Base-by-base conservation (phyloP, 2,797 vertebrate genomes). In the Bucorvus abyssinicus region DNA sequence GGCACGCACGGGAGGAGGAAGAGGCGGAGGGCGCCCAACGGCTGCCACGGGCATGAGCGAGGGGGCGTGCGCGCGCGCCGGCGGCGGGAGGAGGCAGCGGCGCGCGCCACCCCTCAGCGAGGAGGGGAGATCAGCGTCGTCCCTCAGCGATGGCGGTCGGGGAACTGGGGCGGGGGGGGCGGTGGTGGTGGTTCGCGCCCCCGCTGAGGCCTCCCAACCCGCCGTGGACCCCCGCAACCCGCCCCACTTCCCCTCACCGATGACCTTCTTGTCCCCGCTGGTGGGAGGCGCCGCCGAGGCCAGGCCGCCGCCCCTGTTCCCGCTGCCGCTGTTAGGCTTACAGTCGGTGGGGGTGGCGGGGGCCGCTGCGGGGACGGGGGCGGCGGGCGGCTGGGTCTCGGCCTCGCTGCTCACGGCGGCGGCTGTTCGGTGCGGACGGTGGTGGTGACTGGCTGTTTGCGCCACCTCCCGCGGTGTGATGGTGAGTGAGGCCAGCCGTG, bases 401-500 rank as follows among this genome's bases (percentile, higher is more conserved):
- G 94, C 94, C 94, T 96, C 95, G 96, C 94, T 96, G 95, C 96
- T 97, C 96, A 96, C 95, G 94, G 94, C 96, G 96, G 91, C 91
- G 95, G 93, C 95, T 93, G 90, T 89, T 94, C 84, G 68, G 91
- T 95, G 93, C 81, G 94, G 95, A 79, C 91, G 95, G 96, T 91
- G 96, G 95, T 97, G 95, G 91, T 95, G 84, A 98, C 98, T 98
- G 98, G 93, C 98, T 99, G 97, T 97, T 97, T 80, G 87, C 98
- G 99, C 97, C 98, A 99, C 98, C 99, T 99, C 99, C 99, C 99
- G 98, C 98, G 99, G 98, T 99, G 99, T 99, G 99, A 99, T 99
- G 99, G 99, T 99, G 99, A 99, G 99, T 99, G 99, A 99, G 99
- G 99, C 99, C 99, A 99, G 99, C 99, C 98, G 98, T 98, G 98